Evolutionary conservation across 37 sponge, comb jelly and placozoan genomes (phyloP).

Genomic region (Mnemiopsis leidyi): DNA sequence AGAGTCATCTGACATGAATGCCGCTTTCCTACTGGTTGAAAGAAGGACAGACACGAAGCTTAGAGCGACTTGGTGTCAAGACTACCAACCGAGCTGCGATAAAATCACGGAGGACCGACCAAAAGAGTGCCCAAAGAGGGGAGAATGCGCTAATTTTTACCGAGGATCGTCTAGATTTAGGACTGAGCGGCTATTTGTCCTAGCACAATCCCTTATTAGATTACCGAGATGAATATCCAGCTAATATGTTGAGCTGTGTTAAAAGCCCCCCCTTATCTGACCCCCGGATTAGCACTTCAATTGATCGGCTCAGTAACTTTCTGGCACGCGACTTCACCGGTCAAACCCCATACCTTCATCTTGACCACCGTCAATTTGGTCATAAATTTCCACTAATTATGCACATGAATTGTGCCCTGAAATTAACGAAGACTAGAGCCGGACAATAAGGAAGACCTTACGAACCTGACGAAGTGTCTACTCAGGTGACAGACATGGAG

Average conservation of each 20-base stretch:
- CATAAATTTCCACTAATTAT: background rate
- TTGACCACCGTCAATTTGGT: background rate
- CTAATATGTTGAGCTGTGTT: conserved; percentile 55
- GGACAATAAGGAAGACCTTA: no score
- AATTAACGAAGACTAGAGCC: background rate
- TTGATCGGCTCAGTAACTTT: background rate
- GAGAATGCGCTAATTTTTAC: background rate
- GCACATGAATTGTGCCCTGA: background rate
- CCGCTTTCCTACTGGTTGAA: conserved; percentile 3
- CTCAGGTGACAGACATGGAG: background rate
- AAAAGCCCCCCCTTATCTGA: conserved; percentile 21
- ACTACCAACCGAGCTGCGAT: background rate
- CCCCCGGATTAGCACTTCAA: background rate
- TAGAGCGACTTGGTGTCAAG: background rate
- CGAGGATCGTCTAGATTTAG: background rate
- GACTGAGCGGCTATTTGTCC: background rate
- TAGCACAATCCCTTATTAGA: conserved; percentile 9
- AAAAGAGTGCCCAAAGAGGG: background rate
- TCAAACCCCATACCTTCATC: background rate
- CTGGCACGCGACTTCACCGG: background rate
- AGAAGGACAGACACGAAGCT: background rate
- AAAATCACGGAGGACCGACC: background rate
- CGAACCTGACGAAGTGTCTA: background rate
- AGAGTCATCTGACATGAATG: background rate
- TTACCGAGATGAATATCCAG: conserved; percentile 36